Evolutionary conservation across 1,140 invertebrate species (phyloP).

Genomic region (Eciton burchellii): DNA sequence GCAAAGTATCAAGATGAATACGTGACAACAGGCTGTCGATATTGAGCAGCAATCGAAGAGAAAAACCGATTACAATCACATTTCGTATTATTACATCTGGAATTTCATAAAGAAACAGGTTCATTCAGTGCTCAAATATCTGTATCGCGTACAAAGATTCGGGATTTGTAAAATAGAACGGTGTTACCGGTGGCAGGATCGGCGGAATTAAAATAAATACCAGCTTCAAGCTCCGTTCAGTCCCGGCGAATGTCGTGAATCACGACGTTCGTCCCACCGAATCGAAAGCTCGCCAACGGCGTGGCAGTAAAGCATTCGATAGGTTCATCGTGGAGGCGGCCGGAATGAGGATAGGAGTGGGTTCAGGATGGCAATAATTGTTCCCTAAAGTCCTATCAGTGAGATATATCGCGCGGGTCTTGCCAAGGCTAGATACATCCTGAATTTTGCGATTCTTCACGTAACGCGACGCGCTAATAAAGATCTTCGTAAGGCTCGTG

Average conservation of each 20-base stretch:
- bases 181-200: neutral
- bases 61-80: neutral
- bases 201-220: neutral
- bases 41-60: no score
- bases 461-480: constrained; percentile 62
- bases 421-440: constrained; percentile 43
- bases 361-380: constrained; percentile 72
- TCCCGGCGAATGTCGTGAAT: constrained; percentile 12
- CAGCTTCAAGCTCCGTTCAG: neutral
- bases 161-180: neutral
- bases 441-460: constrained; percentile 64
- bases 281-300: constrained; percentile 27
- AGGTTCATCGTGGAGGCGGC: constrained; percentile 33
- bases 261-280: constrained; percentile 29
- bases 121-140: no score
- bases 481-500: constrained; percentile 36
- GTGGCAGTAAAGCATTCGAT: constrained; percentile 64
- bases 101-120: no score
- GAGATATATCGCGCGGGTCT: constrained; percentile 69
- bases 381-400: constrained; percentile 75
- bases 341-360: constrained; percentile 20
- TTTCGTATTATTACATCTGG: constrained; percentile 5
- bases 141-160: no score
- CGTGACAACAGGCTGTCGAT: no score
- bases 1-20: neutral